Evolutionary conservation across 2,888 invertebrate species (phyloP), one percentile per base, ranked within the genome.

Genomic region (Hirtodrosophila duncani): DNA sequence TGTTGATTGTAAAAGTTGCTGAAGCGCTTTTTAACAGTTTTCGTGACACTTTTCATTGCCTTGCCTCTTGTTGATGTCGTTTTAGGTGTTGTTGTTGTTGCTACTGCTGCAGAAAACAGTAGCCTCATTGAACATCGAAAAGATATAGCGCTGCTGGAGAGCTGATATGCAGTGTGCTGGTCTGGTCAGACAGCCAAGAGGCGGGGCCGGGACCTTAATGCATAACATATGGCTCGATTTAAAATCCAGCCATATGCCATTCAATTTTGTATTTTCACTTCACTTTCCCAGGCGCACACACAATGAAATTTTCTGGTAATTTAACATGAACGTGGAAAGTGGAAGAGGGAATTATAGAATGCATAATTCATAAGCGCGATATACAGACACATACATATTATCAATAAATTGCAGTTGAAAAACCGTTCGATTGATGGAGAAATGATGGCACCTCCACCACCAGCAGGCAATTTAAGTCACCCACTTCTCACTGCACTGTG

Each of bases 1-100:
- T 72, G 78, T 63, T 72, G 72, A 80, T 72, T 72, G 81, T 65
- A 57, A 77, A 72, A 72, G 81, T 72, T 72, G 57, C 53, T 80
- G 59, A 69, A 72, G 70, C 81, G 78, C 81, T 80, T 80, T 72
- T 77, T 65, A 72, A 72, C 74, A 77, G 74, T 74, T 72, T 60
- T 65, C 50, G 63, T 69, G 74, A 72, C 72, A 77, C 69, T 72
- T 29, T 56, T 50, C 30, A n/a, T n/a, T 24, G 39, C 11, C 29
- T 37, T 43, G 39, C 44, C 26, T 36, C 31, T 8, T 30, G 24
- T 45, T 23, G 44, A 38, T 39, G 38, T 45, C 33, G 63, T 26
- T 52, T 36, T 43, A 42, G 37, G 45, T 37, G 41, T 44, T 38
- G 50, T 58, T 49, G 52, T 50, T 41, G 42, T 21, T 30, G 36